Conservation (phyloP, 2,888 invertebrate species). For the Troides oblongomaculatus region DNA sequence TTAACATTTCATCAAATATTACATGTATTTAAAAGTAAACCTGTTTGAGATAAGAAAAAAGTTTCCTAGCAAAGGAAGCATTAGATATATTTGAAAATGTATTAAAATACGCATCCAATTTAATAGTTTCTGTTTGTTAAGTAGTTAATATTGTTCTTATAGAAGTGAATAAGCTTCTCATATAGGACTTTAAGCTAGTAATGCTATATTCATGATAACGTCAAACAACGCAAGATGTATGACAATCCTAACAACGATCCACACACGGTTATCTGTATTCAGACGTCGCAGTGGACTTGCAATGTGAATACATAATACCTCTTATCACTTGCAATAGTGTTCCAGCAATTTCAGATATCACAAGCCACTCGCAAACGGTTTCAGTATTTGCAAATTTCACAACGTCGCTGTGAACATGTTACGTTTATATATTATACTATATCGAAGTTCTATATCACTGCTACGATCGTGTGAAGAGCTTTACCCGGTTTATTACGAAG, state of each 20-base stretch:
- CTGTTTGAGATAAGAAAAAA: no score
- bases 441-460: not conserved
- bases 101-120: no score
- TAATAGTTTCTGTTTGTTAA: not conserved
- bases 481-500: not conserved
- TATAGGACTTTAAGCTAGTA: not conserved
- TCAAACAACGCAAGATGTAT: slow-evolving; percentile 8
- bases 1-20: no score
- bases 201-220: slow-evolving; percentile 6
- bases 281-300: slow-evolving; percentile 2
- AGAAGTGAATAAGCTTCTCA: not conserved
- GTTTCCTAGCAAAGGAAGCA: no score
- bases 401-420: not conserved
- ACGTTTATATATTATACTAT: not conserved
- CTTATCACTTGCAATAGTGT: slow-evolving; percentile 17
- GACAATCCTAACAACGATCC: slow-evolving; percentile 9
- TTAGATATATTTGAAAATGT: no score
- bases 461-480: no score
- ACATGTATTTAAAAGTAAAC: no score
- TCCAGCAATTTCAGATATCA: slow-evolving; percentile 13
- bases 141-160: not conserved
- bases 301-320: slow-evolving; percentile 18
- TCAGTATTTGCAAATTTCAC: not conserved
- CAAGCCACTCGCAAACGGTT: slow-evolving; percentile 1
- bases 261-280: slow-evolving; percentile 11